A percentile compares a stretch with the other conserved stretches of the same genome.
Evolutionary conservation across 2,888 invertebrate species (phyloP).

Genomic region (Himalopsyche kuldschensis): DNA sequence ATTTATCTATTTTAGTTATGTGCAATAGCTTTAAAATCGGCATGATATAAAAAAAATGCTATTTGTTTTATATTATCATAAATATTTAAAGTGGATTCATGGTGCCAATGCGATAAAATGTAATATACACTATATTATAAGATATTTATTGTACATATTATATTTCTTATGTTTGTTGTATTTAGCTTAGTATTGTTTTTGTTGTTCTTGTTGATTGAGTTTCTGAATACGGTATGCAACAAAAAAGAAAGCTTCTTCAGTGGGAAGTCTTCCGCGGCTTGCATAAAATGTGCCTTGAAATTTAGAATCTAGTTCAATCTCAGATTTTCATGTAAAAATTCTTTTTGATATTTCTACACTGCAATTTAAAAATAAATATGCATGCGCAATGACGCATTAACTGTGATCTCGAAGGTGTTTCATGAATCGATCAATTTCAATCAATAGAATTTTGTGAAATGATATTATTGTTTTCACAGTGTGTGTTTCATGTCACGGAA

Average conservation of each 20-base stretch:
- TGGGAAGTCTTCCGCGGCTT: background rate
- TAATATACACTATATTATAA: background rate
- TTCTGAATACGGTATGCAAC: background rate
- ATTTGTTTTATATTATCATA: slow-evolving; percentile 1
- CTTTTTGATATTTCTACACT: no score
- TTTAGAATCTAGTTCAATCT: background rate
- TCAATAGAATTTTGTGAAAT: no score
- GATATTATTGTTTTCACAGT: no score
- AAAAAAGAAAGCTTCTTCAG: background rate
- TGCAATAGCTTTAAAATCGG: background rate
- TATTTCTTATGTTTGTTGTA: background rate
- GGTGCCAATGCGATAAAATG: slow-evolving; percentile 30
- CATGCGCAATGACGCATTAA: no score
- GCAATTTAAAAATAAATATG: no score
- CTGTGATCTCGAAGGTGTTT: no score
- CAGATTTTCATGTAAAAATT: no score
- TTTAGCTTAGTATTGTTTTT: background rate
- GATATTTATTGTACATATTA: background rate
- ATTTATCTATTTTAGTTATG: background rate
- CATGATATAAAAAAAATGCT: background rate
- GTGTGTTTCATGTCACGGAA: no score
- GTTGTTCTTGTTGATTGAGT: background rate
- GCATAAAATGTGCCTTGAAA: background rate
- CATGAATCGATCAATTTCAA: no score
- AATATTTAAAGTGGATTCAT: slow-evolving; percentile 27